These are phyloP conservation scores for Solenopsis fugax DNA, from an alignment of 1,140 invertebrate species.

Conservation along the genomic window DNA sequence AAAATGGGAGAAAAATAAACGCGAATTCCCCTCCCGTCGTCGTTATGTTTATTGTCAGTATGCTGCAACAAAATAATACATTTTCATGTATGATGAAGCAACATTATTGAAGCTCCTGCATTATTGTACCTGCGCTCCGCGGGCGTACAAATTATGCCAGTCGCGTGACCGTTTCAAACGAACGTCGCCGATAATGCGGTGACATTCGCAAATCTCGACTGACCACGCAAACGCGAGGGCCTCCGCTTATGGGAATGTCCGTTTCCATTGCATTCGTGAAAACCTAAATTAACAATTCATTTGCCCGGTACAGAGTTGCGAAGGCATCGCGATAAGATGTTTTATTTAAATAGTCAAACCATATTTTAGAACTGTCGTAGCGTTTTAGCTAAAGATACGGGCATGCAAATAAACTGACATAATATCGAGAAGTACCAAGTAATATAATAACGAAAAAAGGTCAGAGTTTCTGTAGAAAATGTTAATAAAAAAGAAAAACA, in stretches of 20 bases:
- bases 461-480: no score
- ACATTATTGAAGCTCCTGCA: conserved; percentile 2
- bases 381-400: not conserved
- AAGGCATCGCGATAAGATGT: conserved; percentile 23
- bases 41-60: not conserved
- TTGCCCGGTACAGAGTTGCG: conserved; percentile 22
- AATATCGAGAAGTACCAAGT: not conserved
- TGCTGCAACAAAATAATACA: not conserved
- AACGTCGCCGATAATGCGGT: conserved; percentile 54
- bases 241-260: not conserved
- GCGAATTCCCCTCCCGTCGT: not conserved
- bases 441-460: no score
- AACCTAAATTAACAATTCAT: conserved; percentile 43
- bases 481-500: no score
- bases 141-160: conserved; percentile 9
- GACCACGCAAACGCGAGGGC: conserved; percentile 7
- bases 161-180: conserved; percentile 43
- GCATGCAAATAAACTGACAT: not conserved
- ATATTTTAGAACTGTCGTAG: conserved; percentile 19
- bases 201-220: conserved; percentile 46
- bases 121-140: not conserved
- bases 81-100: not conserved
- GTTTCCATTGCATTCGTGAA: not conserved
- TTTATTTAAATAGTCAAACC: conserved; percentile 32
- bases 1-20: not conserved